Evolutionary conservation across 2,888 invertebrate species (phyloP).

Genomic region (Xanthorhoe spadicearia): DNA sequence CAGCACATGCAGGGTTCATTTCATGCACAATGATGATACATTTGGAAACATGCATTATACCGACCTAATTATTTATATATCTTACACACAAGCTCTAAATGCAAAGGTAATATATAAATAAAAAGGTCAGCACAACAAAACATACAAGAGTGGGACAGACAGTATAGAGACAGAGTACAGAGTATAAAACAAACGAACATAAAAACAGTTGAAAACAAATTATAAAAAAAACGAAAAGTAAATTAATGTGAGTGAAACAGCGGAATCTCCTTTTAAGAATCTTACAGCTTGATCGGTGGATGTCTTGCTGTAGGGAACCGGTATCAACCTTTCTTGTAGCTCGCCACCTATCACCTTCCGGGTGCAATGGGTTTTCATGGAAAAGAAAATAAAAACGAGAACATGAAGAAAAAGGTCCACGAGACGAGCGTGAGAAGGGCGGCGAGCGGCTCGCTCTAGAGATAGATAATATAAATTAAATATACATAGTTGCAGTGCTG

Average conservation of each 20-base stretch:
- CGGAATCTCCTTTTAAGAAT: constrained; percentile 63
- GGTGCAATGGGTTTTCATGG: constrained; percentile 93
- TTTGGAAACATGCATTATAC: constrained; percentile 64
- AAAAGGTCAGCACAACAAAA: constrained; percentile 67
- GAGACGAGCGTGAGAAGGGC: constrained; percentile 53
- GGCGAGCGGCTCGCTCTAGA: constrained; percentile 43
- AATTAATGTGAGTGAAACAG: constrained; percentile 74
- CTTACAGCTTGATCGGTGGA: constrained; percentile 99
- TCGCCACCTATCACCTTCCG: constrained; percentile 99
- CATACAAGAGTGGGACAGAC: constrained; percentile 63
- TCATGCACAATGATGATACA: constrained; percentile 59
- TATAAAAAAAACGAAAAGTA: constrained; percentile 65
- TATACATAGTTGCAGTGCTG: constrained; percentile 51
- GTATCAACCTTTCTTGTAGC: constrained; percentile 99
- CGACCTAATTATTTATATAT: constrained; percentile 60
- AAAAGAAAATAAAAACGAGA: constrained; percentile 87
- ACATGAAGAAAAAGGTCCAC: constrained; percentile 79
- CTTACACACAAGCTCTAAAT: constrained; percentile 19
- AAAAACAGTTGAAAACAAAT: constrained; percentile 60
- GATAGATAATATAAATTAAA: constrained; percentile 44
- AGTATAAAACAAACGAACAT: constrained; percentile 61
- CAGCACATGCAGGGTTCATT: constrained; percentile 71
- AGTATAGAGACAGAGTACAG: constrained; percentile 77
- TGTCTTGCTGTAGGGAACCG: constrained; percentile 99
- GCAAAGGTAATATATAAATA: constrained; percentile 52